A percentile compares a stretch with the other conserved stretches of the same genome.
These are phyloP conservation scores for Neogobius melanostomus DNA, from an alignment of 2,113 vertebrate genomes.

Conservation along the genomic window DNA sequence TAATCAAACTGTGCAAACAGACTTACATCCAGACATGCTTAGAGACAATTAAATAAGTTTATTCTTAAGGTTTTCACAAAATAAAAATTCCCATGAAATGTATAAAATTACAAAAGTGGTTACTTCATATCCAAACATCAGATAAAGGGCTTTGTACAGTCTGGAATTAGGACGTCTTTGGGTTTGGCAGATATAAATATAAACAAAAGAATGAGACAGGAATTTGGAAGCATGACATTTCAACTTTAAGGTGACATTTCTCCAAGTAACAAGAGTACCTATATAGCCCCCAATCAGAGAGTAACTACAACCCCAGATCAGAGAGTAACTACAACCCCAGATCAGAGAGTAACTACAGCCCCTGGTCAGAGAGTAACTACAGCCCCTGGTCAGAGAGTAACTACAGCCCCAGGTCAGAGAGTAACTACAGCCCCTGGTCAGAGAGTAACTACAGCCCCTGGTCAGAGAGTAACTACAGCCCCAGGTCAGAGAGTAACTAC, in stretches of 20 bases:
- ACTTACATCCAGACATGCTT: neutral
- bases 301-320: neutral
- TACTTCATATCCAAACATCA: neutral
- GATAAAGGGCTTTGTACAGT: neutral
- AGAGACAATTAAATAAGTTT: constrained; percentile 5
- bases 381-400: neutral
- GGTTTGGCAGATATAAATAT: neutral
- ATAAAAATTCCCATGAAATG: constrained; percentile 2
- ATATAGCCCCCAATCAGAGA: neutral
- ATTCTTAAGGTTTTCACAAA: neutral
- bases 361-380: neutral
- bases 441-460: neutral
- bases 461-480: neutral
- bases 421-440: neutral
- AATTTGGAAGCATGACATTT: neutral
- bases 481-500: neutral
- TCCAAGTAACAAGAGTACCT: neutral
- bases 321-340: neutral
- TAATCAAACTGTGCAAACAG: constrained; percentile 22
- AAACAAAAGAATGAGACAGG: neutral
- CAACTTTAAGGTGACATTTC: neutral
- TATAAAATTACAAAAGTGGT: constrained; percentile 12
- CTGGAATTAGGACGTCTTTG: neutral
- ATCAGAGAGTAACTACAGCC: no score
- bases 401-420: neutral